Conservation (phyloP, 2,797 vertebrate species). For the Myotis planiceps region DNA sequence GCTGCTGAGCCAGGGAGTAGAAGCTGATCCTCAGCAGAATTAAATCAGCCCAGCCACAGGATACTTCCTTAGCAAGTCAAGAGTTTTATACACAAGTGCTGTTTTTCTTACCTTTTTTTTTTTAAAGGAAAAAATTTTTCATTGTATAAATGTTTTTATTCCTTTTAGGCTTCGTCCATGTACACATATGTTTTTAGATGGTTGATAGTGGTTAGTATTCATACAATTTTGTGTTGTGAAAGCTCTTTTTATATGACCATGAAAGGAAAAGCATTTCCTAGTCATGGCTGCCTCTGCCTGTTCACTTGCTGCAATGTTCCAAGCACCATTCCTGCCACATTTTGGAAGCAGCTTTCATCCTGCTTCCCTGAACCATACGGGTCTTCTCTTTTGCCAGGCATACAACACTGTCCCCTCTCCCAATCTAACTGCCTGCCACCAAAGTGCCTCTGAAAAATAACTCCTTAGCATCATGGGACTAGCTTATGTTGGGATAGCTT, state of each 20-base stretch:
- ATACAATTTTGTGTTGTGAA: neutral
- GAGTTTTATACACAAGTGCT: neutral
- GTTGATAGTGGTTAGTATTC: neutral
- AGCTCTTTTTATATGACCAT: neutral
- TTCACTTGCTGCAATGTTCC: neutral
- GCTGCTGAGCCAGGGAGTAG: neutral
- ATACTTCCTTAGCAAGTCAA: neutral
- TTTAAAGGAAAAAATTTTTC: neutral
- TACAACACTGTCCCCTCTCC: neutral
- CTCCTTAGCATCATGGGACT: neutral
- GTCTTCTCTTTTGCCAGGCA: neutral
- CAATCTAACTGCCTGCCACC: neutral
- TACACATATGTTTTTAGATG: neutral
- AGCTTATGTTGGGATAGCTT: neutral
- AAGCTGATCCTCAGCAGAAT: neutral
- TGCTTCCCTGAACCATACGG: neutral
- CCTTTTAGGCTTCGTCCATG: neutral
- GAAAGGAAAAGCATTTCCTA: constrained; percentile 19
- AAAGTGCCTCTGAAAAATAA: neutral
- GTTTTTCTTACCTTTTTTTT: neutral
- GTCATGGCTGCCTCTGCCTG: neutral
- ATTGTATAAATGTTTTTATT: neutral
- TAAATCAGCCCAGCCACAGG: neutral
- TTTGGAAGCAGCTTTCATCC: neutral
- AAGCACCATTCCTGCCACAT: neutral